Evolutionary conservation across 2,113 vertebrate genomes (phyloP).

Genomic region (Mormyrus iriodes): DNA sequence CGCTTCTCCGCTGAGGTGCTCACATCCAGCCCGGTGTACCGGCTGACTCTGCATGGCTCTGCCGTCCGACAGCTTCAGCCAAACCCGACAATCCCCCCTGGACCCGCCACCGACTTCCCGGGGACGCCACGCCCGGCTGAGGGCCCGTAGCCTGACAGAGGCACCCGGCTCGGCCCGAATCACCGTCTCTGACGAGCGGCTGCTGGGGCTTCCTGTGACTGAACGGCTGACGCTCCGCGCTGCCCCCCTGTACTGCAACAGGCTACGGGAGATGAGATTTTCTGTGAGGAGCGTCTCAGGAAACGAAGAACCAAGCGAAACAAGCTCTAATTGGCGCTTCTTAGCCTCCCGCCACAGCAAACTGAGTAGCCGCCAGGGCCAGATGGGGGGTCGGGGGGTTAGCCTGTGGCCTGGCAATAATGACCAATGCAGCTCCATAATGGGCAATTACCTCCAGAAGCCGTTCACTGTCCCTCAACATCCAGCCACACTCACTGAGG

Average conservation of each 20-base stretch:
- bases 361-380: background rate
- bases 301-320: background rate
- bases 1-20: background rate
- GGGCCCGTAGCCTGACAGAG: background rate
- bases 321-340: background rate
- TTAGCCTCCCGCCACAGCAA: background rate
- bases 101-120: background rate
- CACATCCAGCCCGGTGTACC: background rate
- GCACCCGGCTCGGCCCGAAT: background rate
- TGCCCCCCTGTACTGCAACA: background rate
- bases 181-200: background rate
- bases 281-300: background rate
- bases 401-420: slow-evolving; percentile 33
- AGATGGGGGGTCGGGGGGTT: slow-evolving; percentile 44
- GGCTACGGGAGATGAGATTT: background rate
- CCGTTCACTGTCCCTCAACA: background rate
- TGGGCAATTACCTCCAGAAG: slow-evolving; percentile 44
- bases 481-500: background rate
- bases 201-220: background rate
- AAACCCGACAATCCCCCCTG: background rate
- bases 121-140: background rate
- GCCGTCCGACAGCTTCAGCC: background rate
- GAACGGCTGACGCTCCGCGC: background rate
- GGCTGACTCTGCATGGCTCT: background rate
- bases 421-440: slow-evolving; percentile 49